Conservation (phyloP, 2,797 vertebrate species). For the Mus caroli region DNA sequence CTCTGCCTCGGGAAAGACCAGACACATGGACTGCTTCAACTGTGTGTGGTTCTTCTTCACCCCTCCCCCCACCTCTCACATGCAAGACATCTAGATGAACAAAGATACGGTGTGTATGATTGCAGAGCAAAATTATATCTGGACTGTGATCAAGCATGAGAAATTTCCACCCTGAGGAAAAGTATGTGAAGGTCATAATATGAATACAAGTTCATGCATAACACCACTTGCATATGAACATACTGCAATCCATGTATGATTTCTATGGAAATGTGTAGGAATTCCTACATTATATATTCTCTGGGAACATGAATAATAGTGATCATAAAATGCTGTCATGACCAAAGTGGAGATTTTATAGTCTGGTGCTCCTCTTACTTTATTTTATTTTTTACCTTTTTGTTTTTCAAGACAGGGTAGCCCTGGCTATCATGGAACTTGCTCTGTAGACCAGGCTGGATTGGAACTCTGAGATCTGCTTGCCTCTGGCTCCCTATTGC, state of each 20-base stretch:
- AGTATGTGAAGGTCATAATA: slow-evolving; percentile 74
- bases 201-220: slow-evolving; percentile 75
- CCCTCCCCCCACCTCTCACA: slow-evolving; percentile 39
- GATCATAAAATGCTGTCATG: not conserved
- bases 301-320: not conserved
- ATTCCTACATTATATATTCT: slow-evolving; percentile 40
- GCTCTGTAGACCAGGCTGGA: not conserved
- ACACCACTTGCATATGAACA: slow-evolving; percentile 59
- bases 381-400: not conserved
- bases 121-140: slow-evolving; percentile 81
- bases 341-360: not conserved
- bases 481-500: not conserved
- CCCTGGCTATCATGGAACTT: not conserved
- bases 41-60: slow-evolving; percentile 68
- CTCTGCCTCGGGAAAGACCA: slow-evolving; percentile 67
- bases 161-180: slow-evolving; percentile 81
- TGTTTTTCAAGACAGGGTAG: not conserved
- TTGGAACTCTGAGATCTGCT: not conserved
- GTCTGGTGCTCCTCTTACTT: not conserved
- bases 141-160: slow-evolving; percentile 81
- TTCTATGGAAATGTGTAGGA: slow-evolving; percentile 21
- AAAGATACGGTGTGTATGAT: slow-evolving; percentile 75
- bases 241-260: slow-evolving; percentile 39
- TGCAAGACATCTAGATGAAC: slow-evolving; percentile 75
- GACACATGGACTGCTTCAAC: slow-evolving; percentile 81